These are phyloP conservation scores for Dasypolia templi DNA, from an alignment of 2,888 invertebrate genomes.

Conservation along the genomic window DNA sequence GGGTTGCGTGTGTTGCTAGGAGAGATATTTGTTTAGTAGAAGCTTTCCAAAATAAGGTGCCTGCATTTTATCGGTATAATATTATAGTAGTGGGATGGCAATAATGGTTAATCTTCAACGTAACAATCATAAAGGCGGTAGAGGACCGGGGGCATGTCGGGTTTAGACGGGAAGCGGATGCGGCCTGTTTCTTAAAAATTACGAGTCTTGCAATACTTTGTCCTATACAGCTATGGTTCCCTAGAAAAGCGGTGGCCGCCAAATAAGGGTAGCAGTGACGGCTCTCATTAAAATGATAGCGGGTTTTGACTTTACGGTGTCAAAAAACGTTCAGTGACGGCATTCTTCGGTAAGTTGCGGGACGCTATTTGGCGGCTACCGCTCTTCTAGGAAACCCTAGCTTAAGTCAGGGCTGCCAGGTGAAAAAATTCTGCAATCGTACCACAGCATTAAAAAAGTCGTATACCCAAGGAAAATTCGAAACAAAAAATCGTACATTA, in stretches of 20 bases:
- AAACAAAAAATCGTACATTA: too few species aligned
- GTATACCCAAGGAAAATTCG: too few species aligned
- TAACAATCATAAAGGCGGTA: neutral
- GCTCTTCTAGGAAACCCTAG: neutral
- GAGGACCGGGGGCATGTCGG: too few species aligned
- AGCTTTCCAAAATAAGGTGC: constrained; percentile 13
- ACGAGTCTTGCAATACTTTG: neutral
- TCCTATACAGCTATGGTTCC: neutral
- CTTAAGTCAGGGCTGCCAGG: too few species aligned
- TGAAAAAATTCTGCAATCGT: too few species aligned
- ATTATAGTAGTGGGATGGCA: neutral
- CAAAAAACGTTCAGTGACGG: neutral
- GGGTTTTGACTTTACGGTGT: neutral
- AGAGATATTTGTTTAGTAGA: constrained; percentile 26
- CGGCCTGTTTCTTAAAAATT: neutral
- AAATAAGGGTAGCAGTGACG: neutral
- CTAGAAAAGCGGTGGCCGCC: neutral
- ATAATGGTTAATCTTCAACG: constrained; percentile 3
- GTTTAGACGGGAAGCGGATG: too few species aligned
- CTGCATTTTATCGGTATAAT: neutral
- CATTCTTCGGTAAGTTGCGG: neutral
- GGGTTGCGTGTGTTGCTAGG: constrained; percentile 35
- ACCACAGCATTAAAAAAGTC: too few species aligned
- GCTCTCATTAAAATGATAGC: neutral
- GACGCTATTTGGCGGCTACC: neutral